phyloP scores from a whole-genome alignment of 1,140 invertebrate genomes.

The Rhagoletis pomonella region DNA sequence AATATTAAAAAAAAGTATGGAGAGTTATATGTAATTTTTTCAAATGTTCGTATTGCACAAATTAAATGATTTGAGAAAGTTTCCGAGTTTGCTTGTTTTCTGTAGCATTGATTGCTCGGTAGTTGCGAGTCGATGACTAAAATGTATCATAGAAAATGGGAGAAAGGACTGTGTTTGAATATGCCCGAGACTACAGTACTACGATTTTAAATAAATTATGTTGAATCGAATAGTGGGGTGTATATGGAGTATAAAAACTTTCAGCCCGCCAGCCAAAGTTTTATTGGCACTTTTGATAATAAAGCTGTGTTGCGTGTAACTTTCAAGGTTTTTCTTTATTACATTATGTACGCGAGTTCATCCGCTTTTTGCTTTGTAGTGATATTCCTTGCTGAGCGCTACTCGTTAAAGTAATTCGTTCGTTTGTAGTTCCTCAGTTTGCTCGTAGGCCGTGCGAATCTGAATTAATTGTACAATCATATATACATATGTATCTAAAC shows the following conservation, averaged over 20 bases:
- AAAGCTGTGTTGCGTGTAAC: conserved; percentile 26
- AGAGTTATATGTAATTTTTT: background rate
- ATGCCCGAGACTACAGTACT: background rate
- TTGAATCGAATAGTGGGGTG: background rate
- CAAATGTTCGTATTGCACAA: background rate
- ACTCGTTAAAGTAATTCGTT: background rate
- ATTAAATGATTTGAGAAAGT: background rate
- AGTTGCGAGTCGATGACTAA: background rate
- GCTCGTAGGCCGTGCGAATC: background rate
- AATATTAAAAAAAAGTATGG: background rate
- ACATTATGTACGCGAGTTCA: background rate
- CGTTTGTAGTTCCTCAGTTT: background rate
- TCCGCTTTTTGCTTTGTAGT: background rate
- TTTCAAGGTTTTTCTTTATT: conserved; percentile 37
- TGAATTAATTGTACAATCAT: background rate
- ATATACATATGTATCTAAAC: background rate
- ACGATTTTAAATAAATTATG: background rate
- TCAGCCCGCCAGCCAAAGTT: background rate
- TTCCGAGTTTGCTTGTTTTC: background rate
- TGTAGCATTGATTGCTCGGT: background rate
- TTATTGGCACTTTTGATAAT: conserved; percentile 31
- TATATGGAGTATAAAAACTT: background rate
- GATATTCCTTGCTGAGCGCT: background rate
- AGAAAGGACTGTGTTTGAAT: background rate
- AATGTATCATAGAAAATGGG: background rate